A percentile compares a stretch with the other conserved stretches of the same genome.
These are phyloP conservation scores for Gari tellinella DNA, from an alignment of 2,888 invertebrate genomes.

Conservation along the genomic window DNA sequence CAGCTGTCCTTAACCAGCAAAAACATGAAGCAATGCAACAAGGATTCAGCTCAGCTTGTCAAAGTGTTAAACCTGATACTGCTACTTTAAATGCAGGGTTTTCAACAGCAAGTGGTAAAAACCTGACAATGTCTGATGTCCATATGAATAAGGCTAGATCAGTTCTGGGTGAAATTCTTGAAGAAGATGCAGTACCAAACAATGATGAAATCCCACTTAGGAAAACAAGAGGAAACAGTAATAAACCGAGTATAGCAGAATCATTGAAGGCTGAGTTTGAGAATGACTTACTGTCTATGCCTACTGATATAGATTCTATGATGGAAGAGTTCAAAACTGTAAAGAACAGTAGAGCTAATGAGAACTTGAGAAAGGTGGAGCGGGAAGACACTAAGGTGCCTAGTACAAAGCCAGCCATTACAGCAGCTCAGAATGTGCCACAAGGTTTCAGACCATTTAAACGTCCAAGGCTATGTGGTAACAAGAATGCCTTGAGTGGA, in stretches of 20 bases:
- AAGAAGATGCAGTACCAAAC: neutral
- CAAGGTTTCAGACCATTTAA: slow-evolving; percentile 76
- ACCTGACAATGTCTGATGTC: slow-evolving; percentile 5
- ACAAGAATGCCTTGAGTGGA: neutral
- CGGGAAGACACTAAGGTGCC: neutral
- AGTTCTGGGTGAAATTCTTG: neutral
- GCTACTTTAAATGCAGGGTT: neutral
- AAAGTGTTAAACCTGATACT: neutral
- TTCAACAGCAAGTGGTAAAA: slow-evolving; percentile 15
- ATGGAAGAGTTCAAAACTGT: neutral
- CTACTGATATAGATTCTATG: neutral
- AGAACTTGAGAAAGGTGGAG: neutral
- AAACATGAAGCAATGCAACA: too few species aligned
- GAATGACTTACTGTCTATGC: neutral
- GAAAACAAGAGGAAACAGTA: too few species aligned
- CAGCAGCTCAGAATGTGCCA: slow-evolving; percentile 55
- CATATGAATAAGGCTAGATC: slow-evolving; percentile 5
- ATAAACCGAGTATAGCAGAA: slow-evolving; percentile 17
- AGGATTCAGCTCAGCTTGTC: too few species aligned
- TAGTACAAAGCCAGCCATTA: neutral
- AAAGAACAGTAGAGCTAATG: neutral
- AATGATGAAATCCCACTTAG: too few species aligned
- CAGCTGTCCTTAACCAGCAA: too few species aligned
- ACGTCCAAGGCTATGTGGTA: slow-evolving; percentile 56
- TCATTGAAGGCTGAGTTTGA: slow-evolving; percentile 15